A percentile compares a stretch with the other conserved stretches of the same genome.
Evolutionary conservation across 2,888 invertebrate species (phyloP).

Genomic region (Imbricaverruca yamaguchii): DNA sequence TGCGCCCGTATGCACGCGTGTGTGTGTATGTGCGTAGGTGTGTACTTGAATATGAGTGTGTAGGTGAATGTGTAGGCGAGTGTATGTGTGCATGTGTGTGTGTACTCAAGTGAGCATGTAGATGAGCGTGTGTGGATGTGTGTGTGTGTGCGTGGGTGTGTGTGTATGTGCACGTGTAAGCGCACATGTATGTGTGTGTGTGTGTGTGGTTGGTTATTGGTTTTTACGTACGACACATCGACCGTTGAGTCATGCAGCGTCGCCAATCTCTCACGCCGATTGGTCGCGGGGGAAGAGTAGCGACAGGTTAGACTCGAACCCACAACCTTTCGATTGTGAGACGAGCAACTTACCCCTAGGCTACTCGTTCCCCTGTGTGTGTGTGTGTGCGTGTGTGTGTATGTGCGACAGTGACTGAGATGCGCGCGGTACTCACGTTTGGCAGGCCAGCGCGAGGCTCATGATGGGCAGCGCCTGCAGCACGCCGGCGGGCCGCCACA

Average conservation of each 20-base stretch:
- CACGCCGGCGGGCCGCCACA: conserved; percentile 76
- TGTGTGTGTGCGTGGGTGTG: conserved; percentile 10
- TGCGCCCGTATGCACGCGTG: not conserved
- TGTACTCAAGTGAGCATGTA: not conserved
- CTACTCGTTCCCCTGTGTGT: no score
- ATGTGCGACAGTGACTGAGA: no score
- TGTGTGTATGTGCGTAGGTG: conserved; percentile 9
- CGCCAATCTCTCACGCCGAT: no score
- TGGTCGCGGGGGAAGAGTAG: no score
- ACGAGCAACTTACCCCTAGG: no score
- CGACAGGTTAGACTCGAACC: no score
- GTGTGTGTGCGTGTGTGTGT: not conserved
- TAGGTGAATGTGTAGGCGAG: not conserved
- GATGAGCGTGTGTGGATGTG: conserved; percentile 3
- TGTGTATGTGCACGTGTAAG: not conserved
- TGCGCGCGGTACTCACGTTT: conserved; percentile 59
- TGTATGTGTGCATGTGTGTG: conserved; percentile 11
- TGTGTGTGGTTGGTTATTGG: conserved; percentile 4
- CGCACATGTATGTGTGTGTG: not conserved
- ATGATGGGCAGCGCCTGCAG: conserved; percentile 91
- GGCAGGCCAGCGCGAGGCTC: conserved; percentile 92
- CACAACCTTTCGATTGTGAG: no score
- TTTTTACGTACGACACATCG: not conserved
- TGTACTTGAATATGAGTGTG: not conserved
- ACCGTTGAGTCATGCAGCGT: no score